phyloP scores from a whole-genome alignment of 1,140 invertebrate species.

The Pectinophora gossypiella region DNA sequence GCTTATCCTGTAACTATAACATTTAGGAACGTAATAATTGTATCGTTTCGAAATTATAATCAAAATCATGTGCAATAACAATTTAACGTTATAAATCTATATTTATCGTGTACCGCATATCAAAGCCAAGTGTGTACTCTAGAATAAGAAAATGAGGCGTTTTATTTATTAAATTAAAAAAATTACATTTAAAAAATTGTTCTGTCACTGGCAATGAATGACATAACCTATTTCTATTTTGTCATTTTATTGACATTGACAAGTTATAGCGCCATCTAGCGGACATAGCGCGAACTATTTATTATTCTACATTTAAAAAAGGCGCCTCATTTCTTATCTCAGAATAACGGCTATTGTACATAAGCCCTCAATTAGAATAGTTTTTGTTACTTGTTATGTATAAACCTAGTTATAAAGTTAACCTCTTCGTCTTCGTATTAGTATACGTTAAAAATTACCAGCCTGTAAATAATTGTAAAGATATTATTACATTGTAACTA shows the following conservation, averaged over 20 bases:
- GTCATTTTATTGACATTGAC: no score
- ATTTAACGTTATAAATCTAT: conserved; percentile 16
- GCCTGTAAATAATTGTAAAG: conserved; percentile 74
- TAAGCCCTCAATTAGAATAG: conserved; percentile 36
- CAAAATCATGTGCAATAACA: conserved; percentile 37
- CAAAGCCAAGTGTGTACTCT: conserved; percentile 41
- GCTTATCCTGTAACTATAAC: conserved; percentile 18
- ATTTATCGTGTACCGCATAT: conserved; percentile 55
- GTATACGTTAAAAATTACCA: conserved; percentile 71
- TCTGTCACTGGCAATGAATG: no score
- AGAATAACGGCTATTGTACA: conserved; percentile 51
- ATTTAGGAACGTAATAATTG: conserved; percentile 24
- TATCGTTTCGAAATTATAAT: conserved; percentile 26
- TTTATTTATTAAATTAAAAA: no score
- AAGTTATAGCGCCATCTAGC: no score
- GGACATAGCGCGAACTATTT: no score
- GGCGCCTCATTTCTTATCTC: no score
- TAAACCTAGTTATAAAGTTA: conserved; percentile 44
- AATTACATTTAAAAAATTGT: no score
- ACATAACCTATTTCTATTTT: no score
- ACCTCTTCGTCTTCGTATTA: conserved; percentile 62
- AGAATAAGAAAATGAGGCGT: conserved; percentile 26
- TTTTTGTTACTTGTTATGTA: conserved; percentile 66
- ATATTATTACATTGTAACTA: conserved; percentile 69
- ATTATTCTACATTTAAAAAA: no score